A percentile compares a stretch with the other conserved stretches of the same genome.
phyloP scores from a whole-genome alignment of 2,113 vertebrate species.

The Bagarius yarrelli region DNA sequence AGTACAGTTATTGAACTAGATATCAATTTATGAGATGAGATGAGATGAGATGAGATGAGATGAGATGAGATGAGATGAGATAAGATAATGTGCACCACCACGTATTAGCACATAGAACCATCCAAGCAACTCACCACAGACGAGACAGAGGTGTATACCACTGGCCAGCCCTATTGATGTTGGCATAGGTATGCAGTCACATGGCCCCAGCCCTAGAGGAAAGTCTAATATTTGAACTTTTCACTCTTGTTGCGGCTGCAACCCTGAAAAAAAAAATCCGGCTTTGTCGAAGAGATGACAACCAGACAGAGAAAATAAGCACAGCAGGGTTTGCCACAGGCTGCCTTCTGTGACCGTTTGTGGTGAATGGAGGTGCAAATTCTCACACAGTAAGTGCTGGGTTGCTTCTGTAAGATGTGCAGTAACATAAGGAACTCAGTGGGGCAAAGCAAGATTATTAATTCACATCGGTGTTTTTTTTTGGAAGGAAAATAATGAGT shows the following conservation, averaged over 20 bases:
- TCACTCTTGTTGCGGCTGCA: conserved; percentile 68
- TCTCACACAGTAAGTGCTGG: conserved; percentile 35
- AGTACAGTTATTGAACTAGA: background rate
- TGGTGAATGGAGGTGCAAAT: conserved; percentile 32
- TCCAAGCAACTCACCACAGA: conserved; percentile 68
- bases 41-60: background rate
- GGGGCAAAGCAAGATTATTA: background rate
- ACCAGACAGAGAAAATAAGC: conserved; percentile 56
- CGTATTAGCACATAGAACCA: conserved; percentile 49
- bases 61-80: background rate
- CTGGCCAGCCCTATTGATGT: conserved; percentile 64
- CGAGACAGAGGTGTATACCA: conserved; percentile 71
- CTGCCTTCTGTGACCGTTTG: conserved; percentile 10
- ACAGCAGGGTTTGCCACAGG: conserved; percentile 24
- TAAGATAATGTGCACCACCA: background rate
- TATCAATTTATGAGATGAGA: background rate
- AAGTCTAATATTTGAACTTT: conserved; percentile 83
- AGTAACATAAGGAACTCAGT: conserved; percentile 21
- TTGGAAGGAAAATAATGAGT: background rate
- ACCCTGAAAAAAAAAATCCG: conserved; percentile 64
- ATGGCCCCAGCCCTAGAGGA: conserved; percentile 66
- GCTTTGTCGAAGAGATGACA: conserved; percentile 54
- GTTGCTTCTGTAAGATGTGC: background rate
- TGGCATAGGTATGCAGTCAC: conserved; percentile 60
- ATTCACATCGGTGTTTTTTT: background rate